Conservation (phyloP, 2,888 invertebrate genomes). For the Heliconius aoede region DNA sequence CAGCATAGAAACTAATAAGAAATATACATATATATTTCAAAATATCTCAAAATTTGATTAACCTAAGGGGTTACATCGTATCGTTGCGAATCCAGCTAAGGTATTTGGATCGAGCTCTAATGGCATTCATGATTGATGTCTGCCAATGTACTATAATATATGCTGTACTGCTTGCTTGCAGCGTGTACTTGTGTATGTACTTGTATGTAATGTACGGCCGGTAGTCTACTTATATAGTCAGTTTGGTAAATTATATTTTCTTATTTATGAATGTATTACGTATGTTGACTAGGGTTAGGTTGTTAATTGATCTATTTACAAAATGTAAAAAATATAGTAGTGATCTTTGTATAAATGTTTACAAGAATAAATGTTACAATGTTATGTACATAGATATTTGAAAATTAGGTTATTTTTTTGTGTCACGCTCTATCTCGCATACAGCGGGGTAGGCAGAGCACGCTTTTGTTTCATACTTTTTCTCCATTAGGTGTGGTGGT, state of each 20-base stretch:
- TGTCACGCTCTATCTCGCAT: too few species aligned
- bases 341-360: slow-evolving; percentile 79
- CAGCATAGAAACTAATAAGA: too few species aligned
- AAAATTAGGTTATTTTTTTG: too few species aligned
- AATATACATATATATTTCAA: background rate
- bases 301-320: slow-evolving; percentile 80
- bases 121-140: slow-evolving; percentile 25
- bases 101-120: slow-evolving; percentile 20
- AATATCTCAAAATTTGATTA: background rate
- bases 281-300: slow-evolving; percentile 78
- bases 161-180: background rate
- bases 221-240: background rate
- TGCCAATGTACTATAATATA: slow-evolving; percentile 17
- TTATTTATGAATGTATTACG: slow-evolving; percentile 61
- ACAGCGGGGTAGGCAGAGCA: too few species aligned
- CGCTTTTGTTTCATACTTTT: background rate
- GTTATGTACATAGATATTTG: background rate
- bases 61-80: background rate
- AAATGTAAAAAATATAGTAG: slow-evolving; percentile 74
- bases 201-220: background rate
- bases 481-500: background rate
- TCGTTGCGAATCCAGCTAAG: background rate
- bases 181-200: background rate
- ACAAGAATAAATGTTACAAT: slow-evolving; percentile 79
- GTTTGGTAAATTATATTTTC: background rate